Conservation (phyloP, 2,888 invertebrate species). For the Creontiades dilutus region DNA sequence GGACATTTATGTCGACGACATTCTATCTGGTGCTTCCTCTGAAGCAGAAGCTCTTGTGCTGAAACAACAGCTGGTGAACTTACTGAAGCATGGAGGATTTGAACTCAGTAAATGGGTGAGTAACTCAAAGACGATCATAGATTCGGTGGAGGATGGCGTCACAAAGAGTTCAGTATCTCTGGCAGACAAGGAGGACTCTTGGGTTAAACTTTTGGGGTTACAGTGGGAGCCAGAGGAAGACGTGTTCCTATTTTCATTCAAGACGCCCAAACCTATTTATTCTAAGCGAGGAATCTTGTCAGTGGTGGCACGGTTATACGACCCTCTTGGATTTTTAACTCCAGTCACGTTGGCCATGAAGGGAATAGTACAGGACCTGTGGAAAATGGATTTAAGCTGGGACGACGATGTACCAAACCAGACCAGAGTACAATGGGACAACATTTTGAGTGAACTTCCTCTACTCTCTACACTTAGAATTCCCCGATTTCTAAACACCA, state of each 20-base stretch:
- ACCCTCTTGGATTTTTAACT: neutral
- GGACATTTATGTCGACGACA: conserved; percentile 20
- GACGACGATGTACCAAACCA: neutral
- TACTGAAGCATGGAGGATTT: conserved; percentile 50
- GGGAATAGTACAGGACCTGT: neutral
- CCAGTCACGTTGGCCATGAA: conserved; percentile 4
- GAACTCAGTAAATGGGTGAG: conserved; percentile 45
- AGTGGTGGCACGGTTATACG: neutral
- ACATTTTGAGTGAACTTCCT: neutral
- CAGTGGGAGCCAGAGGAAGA: conserved; percentile 14
- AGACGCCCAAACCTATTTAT: neutral
- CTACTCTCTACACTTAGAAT: neutral
- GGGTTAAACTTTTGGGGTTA: neutral
- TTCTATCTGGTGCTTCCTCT: neutral
- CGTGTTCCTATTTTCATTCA: neutral
- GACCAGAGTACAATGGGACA: neutral
- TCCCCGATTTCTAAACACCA: too few species aligned
- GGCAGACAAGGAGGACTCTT: conserved; percentile 1
- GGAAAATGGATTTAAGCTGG: neutral
- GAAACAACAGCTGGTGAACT: neutral
- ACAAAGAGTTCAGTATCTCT: neutral
- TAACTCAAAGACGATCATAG: neutral
- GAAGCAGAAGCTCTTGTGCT: neutral
- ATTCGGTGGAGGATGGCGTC: neutral
- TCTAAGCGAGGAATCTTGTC: conserved; percentile 34